phyloP scores from a whole-genome alignment of 2,797 vertebrate genomes.

The Periophthalmus magnuspinnatus region DNA sequence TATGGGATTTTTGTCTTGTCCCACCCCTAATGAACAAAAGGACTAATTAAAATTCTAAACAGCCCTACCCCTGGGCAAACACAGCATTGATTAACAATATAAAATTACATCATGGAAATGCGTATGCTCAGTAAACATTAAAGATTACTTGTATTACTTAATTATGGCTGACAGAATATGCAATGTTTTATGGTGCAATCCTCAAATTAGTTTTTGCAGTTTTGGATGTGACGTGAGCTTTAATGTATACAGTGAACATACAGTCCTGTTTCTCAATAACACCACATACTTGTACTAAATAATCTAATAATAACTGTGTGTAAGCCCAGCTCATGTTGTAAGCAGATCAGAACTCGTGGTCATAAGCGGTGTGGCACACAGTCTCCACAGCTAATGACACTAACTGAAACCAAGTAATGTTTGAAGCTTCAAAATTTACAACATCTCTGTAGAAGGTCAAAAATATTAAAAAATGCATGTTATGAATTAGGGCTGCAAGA shows the following conservation, averaged over 20 bases:
- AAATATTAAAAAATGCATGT: too few relatives aligned
- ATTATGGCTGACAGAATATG: neutral
- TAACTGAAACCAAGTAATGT: conserved; percentile 7
- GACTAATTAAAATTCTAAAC: too few relatives aligned
- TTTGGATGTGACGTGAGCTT: neutral
- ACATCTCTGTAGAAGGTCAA: too few relatives aligned
- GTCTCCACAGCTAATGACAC: neutral
- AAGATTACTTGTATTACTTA: too few relatives aligned
- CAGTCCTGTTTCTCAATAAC: neutral
- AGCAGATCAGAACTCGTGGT: conserved; percentile 5
- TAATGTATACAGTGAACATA: neutral
- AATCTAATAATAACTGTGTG: neutral
- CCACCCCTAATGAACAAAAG: too few relatives aligned
- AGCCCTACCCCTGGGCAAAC: neutral
- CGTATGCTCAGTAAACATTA: neutral
- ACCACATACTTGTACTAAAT: neutral
- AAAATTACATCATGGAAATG: neutral
- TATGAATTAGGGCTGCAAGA: too few relatives aligned
- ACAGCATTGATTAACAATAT: neutral
- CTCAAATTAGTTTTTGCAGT: neutral
- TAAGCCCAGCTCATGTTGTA: conserved; percentile 5
- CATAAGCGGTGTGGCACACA: neutral
- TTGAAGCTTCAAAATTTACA: neutral
- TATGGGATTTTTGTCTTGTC: too few relatives aligned
- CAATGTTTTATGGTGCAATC: neutral